Conservation (phyloP, 2,797 vertebrate genomes). For the Hoplostethus atlanticus region DNA sequence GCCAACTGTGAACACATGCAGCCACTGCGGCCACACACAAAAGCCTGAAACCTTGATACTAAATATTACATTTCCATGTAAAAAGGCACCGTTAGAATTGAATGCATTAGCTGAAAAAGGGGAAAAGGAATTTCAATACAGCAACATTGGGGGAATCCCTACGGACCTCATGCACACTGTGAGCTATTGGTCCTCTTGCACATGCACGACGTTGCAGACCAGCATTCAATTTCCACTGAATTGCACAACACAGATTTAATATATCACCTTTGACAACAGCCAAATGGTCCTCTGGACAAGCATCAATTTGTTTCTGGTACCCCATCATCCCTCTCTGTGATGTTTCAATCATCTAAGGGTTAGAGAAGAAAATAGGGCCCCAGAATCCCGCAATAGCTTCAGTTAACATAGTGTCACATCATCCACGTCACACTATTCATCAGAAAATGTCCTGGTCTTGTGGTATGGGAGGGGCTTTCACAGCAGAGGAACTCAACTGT, state of each 20-base stretch:
- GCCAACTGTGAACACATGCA: not conserved
- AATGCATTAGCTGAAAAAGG: not conserved
- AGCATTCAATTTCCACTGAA: constrained; percentile 32
- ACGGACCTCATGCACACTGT: not conserved
- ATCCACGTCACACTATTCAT: not conserved
- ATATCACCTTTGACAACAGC: constrained; percentile 26
- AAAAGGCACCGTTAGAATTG: too few species aligned
- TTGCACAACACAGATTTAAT: constrained; percentile 12
- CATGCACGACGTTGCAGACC: not conserved
- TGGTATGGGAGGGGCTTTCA: too few species aligned
- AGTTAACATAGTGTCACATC: not conserved
- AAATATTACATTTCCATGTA: too few species aligned
- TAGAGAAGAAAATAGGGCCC: not conserved
- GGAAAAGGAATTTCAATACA: not conserved
- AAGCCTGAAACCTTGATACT: too few species aligned
- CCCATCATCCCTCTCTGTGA: constrained; percentile 2
- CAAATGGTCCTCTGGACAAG: not conserved
- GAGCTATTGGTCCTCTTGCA: constrained; percentile 3
- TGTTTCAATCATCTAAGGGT: constrained; percentile 20
- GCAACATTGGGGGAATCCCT: not conserved
- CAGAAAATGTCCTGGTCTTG: constrained; percentile 1
- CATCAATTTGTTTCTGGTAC: constrained; percentile 21
- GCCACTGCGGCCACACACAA: too few species aligned
- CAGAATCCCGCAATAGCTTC: not conserved
- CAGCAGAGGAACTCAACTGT: not conserved